These are phyloP conservation scores for Myioborus melanocephalus DNA, from an alignment of 2,797 vertebrate genomes.

Conservation along the genomic window DNA sequence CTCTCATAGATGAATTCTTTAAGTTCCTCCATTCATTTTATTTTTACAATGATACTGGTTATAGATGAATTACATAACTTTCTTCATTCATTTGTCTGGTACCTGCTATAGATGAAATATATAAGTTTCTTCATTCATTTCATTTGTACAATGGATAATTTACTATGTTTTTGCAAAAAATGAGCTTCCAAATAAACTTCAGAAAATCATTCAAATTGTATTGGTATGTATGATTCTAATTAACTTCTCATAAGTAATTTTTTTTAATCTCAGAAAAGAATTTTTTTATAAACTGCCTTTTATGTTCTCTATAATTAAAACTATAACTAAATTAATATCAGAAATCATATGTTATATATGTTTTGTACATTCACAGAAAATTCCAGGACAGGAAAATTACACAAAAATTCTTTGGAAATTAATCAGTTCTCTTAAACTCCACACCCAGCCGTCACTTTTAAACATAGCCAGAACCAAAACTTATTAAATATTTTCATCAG, in stretches of 20 bases:
- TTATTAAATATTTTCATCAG: background rate
- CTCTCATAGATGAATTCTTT: too few relatives aligned
- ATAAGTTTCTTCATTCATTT: background rate
- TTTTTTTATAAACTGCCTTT: background rate
- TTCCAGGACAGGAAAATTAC: background rate
- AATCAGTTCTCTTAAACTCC: background rate
- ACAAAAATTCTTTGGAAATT: background rate
- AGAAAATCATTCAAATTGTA: background rate
- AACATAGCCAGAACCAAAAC: background rate
- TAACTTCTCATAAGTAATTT: background rate
- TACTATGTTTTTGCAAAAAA: background rate
- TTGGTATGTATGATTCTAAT: background rate
- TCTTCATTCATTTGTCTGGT: background rate
- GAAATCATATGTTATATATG: background rate
- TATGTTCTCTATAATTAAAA: background rate
- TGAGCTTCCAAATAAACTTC: background rate
- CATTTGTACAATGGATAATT: background rate
- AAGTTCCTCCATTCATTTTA: background rate
- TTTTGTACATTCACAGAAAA: background rate
- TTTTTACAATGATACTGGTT: background rate
- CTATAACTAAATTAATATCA: background rate
- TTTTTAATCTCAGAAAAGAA: accelerated
- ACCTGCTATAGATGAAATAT: too few relatives aligned
- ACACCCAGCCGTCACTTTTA: accelerated
- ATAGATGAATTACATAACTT: too few relatives aligned